Percentiles rank a stretch among this genome's conserved stretches.
Conservation (phyloP, 2,113 vertebrate species). For the Sterrhoptilus dennistouni region DNA sequence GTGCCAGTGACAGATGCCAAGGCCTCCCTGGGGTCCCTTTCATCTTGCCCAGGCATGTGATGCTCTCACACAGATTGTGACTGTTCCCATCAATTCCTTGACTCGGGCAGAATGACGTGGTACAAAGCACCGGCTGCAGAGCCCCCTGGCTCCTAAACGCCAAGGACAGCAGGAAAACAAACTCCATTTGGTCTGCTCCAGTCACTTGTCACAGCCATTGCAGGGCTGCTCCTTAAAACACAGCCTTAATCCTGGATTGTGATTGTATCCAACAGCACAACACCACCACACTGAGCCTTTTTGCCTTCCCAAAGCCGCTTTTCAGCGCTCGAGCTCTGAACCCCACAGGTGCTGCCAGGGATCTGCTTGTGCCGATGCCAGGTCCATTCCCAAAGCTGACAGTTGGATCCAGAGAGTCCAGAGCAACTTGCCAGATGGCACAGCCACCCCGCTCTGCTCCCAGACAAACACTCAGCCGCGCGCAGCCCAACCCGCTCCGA, state of each 20-base stretch:
- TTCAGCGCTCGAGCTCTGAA: not conserved
- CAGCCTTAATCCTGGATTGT: not conserved
- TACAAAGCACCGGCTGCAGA: not conserved
- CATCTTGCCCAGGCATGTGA: not conserved
- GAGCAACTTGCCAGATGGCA: slow-evolving; percentile 23
- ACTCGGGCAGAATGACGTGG: not conserved
- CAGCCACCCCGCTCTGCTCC: fast-evolving
- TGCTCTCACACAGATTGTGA: not conserved
- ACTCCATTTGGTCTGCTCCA: not conserved
- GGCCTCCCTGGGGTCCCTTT: not conserved
- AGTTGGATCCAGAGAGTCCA: fast-evolving
- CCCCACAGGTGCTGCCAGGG: not conserved
- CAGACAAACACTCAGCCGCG: not conserved
- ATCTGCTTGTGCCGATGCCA: fast-evolving
- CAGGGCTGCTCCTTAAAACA: not conserved
- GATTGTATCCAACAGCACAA: fast-evolving
- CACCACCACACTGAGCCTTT: fast-evolving
- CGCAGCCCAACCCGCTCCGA: not conserved
- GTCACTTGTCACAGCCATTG: not conserved
- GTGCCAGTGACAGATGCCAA: not conserved
- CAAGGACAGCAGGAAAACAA: not conserved
- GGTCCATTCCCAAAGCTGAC: not conserved
- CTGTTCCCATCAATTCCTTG: not conserved
- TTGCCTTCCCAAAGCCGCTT: not conserved
- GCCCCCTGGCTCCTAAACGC: not conserved